A percentile compares a stretch with the other conserved stretches of the same genome.
phyloP scores from a whole-genome alignment of 2,888 invertebrate species.

The Omphaloscelis lunosa region DNA sequence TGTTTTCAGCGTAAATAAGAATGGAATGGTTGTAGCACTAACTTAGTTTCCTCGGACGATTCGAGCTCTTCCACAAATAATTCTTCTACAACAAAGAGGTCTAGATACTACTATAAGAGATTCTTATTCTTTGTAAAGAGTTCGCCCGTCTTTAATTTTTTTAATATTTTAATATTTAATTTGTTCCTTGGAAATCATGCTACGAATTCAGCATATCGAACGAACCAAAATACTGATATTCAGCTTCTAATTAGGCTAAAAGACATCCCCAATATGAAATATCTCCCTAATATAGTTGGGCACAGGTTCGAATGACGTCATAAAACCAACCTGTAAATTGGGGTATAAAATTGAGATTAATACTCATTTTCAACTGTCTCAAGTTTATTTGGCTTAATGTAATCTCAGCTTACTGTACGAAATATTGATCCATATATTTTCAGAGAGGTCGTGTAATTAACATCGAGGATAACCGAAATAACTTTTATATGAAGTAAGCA shows the following conservation, averaged over 20 bases:
- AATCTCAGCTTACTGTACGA: slow-evolving; percentile 15
- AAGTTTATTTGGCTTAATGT: slow-evolving; percentile 16
- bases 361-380: slow-evolving; percentile 14
- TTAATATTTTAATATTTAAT: not conserved
- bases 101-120: not conserved
- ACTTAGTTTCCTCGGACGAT: not conserved
- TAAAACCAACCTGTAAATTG: slow-evolving; percentile 35
- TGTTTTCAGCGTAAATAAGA: not conserved
- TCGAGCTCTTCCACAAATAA: not conserved
- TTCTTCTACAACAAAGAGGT: not conserved
- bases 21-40: not conserved
- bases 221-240: not conserved
- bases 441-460: slow-evolving; percentile 14
- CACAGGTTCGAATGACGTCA: not conserved
- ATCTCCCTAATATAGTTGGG: not conserved
- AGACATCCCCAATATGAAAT: slow-evolving; percentile 1
- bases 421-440: slow-evolving; percentile 37
- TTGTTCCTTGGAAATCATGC: not conserved
- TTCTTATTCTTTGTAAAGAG: not conserved
- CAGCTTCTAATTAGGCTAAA: not conserved
- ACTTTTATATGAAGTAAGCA: slow-evolving; percentile 29
- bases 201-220: not conserved
- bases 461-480: slow-evolving; percentile 13
- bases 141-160: not conserved
- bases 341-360: slow-evolving; percentile 15